A percentile compares a stretch with the other conserved stretches of the same genome.
Evolutionary conservation across 2,888 invertebrate species (phyloP).

Genomic region (Melanchra persicariae): DNA sequence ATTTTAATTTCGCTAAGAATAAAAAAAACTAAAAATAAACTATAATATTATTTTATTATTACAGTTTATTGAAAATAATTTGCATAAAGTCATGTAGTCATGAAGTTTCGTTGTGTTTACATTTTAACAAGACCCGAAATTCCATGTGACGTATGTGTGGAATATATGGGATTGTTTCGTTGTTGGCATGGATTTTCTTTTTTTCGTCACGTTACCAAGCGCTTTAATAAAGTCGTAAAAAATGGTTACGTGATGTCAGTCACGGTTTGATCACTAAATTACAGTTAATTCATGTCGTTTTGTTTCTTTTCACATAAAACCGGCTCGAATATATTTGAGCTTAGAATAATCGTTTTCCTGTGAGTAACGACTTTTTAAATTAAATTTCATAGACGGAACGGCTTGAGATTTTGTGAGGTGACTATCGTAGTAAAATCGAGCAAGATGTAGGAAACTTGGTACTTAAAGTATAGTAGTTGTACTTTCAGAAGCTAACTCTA

Average conservation of each 20-base stretch:
- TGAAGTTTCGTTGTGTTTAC: too few relatives aligned
- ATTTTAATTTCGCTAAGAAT: too few relatives aligned
- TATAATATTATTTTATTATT: too few relatives aligned
- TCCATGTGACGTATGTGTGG: too few relatives aligned
- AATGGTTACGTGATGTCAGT: slow-evolving; percentile 48
- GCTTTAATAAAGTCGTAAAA: slow-evolving; percentile 45
- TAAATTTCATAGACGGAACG: slow-evolving; percentile 1
- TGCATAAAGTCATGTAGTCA: too few relatives aligned
- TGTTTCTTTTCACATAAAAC: slow-evolving; percentile 41
- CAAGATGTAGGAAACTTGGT: not conserved
- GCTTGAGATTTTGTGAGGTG: not conserved
- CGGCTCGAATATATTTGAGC: slow-evolving; percentile 21
- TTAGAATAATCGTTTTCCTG: slow-evolving; percentile 5
- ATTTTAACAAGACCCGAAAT: not conserved
- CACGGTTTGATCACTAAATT: slow-evolving; percentile 55
- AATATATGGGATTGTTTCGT: too few relatives aligned
- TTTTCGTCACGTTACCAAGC: not conserved
- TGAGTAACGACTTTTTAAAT: slow-evolving; percentile 40
- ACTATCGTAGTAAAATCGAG: not conserved
- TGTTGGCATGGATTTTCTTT: too few relatives aligned
- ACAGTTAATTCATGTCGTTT: slow-evolving; percentile 46
- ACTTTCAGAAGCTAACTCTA: not conserved
- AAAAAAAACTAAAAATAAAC: too few relatives aligned
- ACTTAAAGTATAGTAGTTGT: not conserved
- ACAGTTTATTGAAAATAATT: too few relatives aligned